Conservation (phyloP, 1,140 invertebrate species). For the Drosophila tani region DNA sequence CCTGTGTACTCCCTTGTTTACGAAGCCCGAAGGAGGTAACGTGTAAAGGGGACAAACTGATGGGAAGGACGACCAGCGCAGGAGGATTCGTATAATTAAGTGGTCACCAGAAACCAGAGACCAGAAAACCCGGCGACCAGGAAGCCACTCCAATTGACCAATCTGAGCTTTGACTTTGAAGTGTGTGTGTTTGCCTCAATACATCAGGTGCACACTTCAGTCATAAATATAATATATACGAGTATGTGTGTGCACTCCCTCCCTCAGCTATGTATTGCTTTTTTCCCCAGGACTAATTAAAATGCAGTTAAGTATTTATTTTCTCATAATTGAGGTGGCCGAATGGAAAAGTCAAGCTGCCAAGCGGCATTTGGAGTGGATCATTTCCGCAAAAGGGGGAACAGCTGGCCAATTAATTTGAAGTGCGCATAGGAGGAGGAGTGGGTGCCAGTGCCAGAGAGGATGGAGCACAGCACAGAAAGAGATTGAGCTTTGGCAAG, state of each 20-base stretch:
- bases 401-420: conserved; percentile 52
- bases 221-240: conserved; percentile 17
- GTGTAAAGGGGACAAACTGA: conserved; percentile 14
- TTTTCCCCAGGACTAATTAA: conserved; percentile 59
- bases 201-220: conserved; percentile 19
- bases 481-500: conserved; percentile 7
- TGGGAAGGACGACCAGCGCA: conserved; percentile 2
- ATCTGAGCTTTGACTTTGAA: conserved; percentile 69
- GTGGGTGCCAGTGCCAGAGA: background rate
- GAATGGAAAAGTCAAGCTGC: conserved; percentile 35
- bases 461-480: conserved; percentile 1
- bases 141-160: conserved; percentile 69
- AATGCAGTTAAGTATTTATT: conserved; percentile 69
- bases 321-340: conserved; percentile 62
- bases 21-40: background rate
- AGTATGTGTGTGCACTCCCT: background rate
- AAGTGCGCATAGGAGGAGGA: conserved; percentile 30
- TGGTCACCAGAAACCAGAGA: conserved; percentile 51
- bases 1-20: conserved; percentile 20
- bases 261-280: conserved; percentile 9
- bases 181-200: conserved; percentile 44
- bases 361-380: conserved; percentile 28
- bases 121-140: conserved; percentile 32
- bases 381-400: conserved; percentile 36
- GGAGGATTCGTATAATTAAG: conserved; percentile 65